Evolutionary conservation across 2,888 invertebrate species (phyloP), one percentile per base, ranked within the genome.

Genomic region (Lycophotia porphyrea): DNA sequence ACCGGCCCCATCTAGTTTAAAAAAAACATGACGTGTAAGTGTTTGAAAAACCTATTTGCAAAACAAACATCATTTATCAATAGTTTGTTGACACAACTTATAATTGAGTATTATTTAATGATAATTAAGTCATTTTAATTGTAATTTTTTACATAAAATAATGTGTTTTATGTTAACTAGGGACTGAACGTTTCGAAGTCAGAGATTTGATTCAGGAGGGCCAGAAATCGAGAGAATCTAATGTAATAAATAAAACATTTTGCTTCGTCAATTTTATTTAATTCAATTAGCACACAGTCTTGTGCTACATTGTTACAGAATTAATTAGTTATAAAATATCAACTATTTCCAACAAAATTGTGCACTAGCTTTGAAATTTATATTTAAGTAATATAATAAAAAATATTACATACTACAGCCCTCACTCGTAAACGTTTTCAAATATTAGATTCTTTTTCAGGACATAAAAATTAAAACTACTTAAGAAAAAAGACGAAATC

Each of bases 241-340:
- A 15, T 67, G 60, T 34, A 71, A 77, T 66, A 82, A 89, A 87
- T 77, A 82, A 88, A 89, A 89, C 80, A 44, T 81, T 71, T 84
- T 82, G 80, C 85, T 82, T 91, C 90, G 89, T 92, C 90, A 91
- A 92, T 93, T 94, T 95, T 93, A 94, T 94, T 95, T 93, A 94
- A 92, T 93, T 93, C 90, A 93, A 92, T 91, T 92, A 95, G 95
- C 95, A 95, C 94, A 92, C 92, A 89, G 85, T 91, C 82, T 93
- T 95, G 95, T 95, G 95, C 95, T 92, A 90, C 90, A 89, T 89
- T 91, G 92, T 95, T 93, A 95, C 93, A 94, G 92, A 93, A 91
- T 93, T 91, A 92, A 91, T 91, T 93, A 93, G 89, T 90, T 89
- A 91, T 92, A 92, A 91, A 92, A 92, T 92, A 93, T 82, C 89